Evolutionary conservation across 2,113 vertebrate genomes (phyloP), one percentile per base, ranked within the genome.

Genomic region (Reinhardtius hippoglossoides): DNA sequence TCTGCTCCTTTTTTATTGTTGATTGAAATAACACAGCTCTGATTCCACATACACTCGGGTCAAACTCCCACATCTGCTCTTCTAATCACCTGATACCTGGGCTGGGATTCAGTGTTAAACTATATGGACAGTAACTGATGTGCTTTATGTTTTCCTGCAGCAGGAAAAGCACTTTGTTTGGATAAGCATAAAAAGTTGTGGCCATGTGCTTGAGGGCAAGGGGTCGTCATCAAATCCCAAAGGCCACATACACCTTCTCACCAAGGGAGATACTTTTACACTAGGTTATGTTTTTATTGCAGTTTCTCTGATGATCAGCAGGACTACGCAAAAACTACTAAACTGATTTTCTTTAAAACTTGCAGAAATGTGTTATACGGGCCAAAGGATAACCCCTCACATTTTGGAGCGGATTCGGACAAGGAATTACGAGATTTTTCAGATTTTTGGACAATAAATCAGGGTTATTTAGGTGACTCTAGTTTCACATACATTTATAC

Each of bases 1-100:
- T 81, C 67, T 67, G 46, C 10, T 60, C 56, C 37, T 85, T 76
- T 72, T 72, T 87, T 58, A 73, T 66, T 57, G 75, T 52, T 74
- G 68, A 71, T 74, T 74, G 66, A 83, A 81, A 83, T 76, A 81
- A 76, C 69, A 73, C 18, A 44, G 56, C 27, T 23, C 1, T 31
- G 48, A 74, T 69, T 84, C 24, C 50, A 50, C 46, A 12, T 27
- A 26, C 31, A 59, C 74, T 27, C 48, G 7, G 86, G 70, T 81
- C 74, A 70, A 70, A 68, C 26, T 50, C 21, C 18, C 20, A 65
- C 80, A 75, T 77, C 63, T 85, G 80, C 66, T 71, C 8, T 71
- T 71, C 21, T 42, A 68, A 46, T 88, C 66, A 68, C 13, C 46
- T 59, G 35, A 68, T 73, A 15, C 61, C n/a, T 62, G 40, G 35